A percentile compares a stretch with the other conserved stretches of the same genome.
phyloP scores from a whole-genome alignment of 2,113 vertebrate genomes.

The Agelaius tricolor region DNA sequence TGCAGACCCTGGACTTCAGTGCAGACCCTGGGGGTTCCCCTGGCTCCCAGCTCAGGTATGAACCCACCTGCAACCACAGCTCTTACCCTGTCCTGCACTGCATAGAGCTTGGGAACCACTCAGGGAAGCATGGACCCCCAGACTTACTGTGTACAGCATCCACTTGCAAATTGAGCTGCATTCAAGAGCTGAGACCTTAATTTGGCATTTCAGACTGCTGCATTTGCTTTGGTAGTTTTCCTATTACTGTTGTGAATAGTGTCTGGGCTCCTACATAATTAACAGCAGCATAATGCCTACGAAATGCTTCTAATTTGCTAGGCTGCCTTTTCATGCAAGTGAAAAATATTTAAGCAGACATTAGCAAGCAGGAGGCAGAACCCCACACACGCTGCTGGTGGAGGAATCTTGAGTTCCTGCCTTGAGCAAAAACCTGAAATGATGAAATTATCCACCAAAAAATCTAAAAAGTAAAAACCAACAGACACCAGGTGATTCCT shows the following conservation, averaged over 20 bases:
- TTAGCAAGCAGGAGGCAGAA: background rate
- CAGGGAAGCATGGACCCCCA: background rate
- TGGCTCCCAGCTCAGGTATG: background rate
- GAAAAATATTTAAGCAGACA: background rate
- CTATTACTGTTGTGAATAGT: slow-evolving; percentile 1
- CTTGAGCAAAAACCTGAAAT: background rate
- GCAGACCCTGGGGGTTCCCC: background rate
- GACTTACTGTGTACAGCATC: background rate
- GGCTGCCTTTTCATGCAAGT: background rate
- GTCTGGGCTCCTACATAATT: slow-evolving; percentile 10
- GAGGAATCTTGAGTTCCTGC: background rate
- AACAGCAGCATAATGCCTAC: background rate
- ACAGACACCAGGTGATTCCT: background rate
- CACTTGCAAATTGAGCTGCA: background rate
- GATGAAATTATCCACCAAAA: background rate
- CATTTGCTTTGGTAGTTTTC: slow-evolving; percentile 13
- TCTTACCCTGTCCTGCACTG: background rate
- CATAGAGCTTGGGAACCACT: background rate
- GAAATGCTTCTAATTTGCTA: background rate
- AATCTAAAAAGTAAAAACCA: background rate
- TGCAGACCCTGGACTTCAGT: background rate
- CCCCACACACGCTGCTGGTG: background rate
- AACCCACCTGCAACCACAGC: background rate
- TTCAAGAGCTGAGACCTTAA: background rate
- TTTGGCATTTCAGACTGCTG: background rate